Conservation (phyloP, 2,797 vertebrate species). For the Malacoraja senta region DNA sequence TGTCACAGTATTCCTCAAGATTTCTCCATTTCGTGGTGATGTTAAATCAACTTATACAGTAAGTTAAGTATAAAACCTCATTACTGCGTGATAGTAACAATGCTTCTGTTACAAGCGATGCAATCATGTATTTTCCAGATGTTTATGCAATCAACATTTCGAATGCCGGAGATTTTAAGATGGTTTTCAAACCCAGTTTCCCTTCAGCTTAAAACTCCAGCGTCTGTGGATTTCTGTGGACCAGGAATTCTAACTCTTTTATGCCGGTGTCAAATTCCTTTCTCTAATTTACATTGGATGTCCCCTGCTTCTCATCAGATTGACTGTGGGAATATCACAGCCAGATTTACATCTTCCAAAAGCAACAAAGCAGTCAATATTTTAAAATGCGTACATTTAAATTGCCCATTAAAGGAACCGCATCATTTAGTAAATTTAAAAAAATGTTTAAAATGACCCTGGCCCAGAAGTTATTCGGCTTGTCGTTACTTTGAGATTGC, state of each 20-base stretch:
- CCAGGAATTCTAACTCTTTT: not conserved
- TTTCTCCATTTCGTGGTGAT: not conserved
- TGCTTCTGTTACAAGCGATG: not conserved
- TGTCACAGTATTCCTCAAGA: not conserved
- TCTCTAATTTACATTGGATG: not conserved
- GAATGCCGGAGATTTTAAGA: not conserved
- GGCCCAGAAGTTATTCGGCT: not conserved
- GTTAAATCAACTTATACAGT: not conserved
- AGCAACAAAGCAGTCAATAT: not conserved
- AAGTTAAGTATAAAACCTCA: not conserved
- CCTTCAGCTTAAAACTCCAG: not conserved
- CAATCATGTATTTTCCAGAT: not conserved
- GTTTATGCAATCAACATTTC: not conserved
- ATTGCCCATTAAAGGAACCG: not conserved
- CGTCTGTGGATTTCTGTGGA: not conserved
- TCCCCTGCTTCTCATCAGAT: not conserved
- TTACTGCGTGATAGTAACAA: not conserved
- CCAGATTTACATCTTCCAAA: not conserved
- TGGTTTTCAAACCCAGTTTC: not conserved
- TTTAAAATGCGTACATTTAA: not conserved
- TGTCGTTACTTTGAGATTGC: not conserved
- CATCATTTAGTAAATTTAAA: not conserved
- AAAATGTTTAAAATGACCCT: not conserved
- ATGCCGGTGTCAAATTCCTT: not conserved
- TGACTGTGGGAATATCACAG: not conserved